Base-by-base conservation (phyloP, 2,797 vertebrate species). In the Antrozous pallidus region DNA sequence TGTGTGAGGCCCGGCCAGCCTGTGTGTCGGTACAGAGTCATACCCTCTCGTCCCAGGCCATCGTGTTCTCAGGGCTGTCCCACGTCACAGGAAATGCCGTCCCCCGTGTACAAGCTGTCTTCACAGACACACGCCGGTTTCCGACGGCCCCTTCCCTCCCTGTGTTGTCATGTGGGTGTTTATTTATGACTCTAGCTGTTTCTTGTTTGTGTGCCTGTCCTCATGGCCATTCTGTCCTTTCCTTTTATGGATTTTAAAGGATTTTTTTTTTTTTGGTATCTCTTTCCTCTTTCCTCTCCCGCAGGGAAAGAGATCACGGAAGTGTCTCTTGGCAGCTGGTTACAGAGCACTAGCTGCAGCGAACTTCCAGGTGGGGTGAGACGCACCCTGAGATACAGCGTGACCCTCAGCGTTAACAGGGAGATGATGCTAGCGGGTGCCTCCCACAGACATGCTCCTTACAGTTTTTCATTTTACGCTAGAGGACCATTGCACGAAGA, bases 171-270 rank as follows among this genome's bases (percentile, higher is more conserved):
- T 93, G 75, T 75, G 93, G 92, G 79, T 80, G 33, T 67, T 58
- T 86, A 81, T 97, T 96, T 94, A 97, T 97, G 97, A 95, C 95
- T 97, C 95, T 77, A 97, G 96, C 96, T 92, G 91, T 74, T 97
- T 96, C 97, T 96, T 97, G 88, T 96, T 98, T 96, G 93, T 94
- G 93, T 58, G 70, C 94, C 93, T 95, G 77, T 54, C 49, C 94
- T 93, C 75, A 80, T 0, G 5, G 70, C 36, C 89, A 79, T 70
- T 83, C 69, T 94, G 82, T 70, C 70, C 85, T 97, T 94, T 67
- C 49, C 94, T 67, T 95, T 38, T 71, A 61, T 92, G 69, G 49
- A 67, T 47, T 83, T 77, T 74, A 36, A 94, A 90, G 26, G 56
- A 81, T 91, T 93, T 83, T 73, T n/a, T 86, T 70, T 74, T 82